phyloP scores from a whole-genome alignment of 2,888 invertebrate species.

The Megaustenia siamemsis region DNA sequence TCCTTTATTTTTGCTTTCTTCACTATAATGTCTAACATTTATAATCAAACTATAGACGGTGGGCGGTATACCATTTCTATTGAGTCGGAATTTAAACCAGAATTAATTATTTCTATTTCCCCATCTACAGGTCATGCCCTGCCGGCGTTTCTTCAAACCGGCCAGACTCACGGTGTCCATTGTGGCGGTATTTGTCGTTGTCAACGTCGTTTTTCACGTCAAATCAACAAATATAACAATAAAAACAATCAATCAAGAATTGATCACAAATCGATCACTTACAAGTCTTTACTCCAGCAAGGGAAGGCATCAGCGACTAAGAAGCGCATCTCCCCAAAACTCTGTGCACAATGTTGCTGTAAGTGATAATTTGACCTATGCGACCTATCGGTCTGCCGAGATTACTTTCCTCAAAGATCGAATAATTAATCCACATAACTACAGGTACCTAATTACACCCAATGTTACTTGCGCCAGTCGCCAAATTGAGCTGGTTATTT shows the following conservation, averaged over 20 bases:
- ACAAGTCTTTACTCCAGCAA: not conserved
- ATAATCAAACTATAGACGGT: too few species aligned
- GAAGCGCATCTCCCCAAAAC: too few species aligned
- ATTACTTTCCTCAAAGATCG: not conserved
- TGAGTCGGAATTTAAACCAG: too few species aligned
- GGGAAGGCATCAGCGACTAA: not conserved
- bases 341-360: not conserved
- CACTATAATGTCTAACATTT: too few species aligned
- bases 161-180: not conserved
- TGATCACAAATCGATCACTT: not conserved
- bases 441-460: not conserved
- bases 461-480: slow-evolving; percentile 9
- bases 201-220: not conserved
- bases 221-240: not conserved
- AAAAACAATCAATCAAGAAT: not conserved
- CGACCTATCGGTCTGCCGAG: too few species aligned
- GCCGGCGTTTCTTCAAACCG: not conserved
- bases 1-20: too few species aligned
- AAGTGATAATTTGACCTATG: too few species aligned
- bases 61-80: too few species aligned
- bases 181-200: not conserved
- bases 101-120: not conserved
- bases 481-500: slow-evolving; percentile 61
- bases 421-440: slow-evolving; percentile 20
- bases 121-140: not conserved